Percentiles rank a stretch among this genome's conserved stretches.
Evolutionary conservation across 2,113 vertebrate species (phyloP).

Genomic region (Penelope pileata): DNA sequence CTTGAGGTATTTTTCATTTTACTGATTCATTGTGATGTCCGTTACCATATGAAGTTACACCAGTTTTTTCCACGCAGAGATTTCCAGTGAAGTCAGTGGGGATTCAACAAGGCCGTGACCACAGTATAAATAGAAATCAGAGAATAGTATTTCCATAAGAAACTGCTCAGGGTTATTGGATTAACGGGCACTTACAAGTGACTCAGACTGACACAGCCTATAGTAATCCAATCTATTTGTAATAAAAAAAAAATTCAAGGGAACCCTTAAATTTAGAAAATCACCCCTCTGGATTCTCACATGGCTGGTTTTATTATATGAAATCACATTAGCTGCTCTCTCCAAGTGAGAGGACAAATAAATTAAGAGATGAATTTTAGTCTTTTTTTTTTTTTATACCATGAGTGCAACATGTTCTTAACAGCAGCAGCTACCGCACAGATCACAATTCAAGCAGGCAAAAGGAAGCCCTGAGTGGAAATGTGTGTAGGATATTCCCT

Average conservation of each 20-base stretch:
- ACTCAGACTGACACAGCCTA: conserved; percentile 43
- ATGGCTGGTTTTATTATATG: background rate
- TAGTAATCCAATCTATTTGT: conserved; percentile 26
- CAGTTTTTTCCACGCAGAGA: background rate
- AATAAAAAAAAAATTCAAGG: conserved; percentile 21
- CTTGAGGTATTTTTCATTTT: conserved; percentile 11
- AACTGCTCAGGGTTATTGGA: conserved; percentile 54
- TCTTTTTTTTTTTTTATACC: background rate
- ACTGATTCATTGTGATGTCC: background rate
- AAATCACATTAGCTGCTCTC: conserved; percentile 17
- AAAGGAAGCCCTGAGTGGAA: background rate
- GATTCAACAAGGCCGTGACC: conserved; percentile 6
- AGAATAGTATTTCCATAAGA: conserved; percentile 45
- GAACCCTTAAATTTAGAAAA: conserved; percentile 40
- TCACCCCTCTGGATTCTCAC: background rate
- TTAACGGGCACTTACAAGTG: conserved; percentile 60
- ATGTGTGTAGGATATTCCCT: background rate
- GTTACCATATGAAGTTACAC: background rate
- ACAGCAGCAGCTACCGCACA: background rate
- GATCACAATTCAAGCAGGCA: background rate
- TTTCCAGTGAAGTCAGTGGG: conserved; percentile 22
- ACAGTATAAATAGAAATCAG: conserved; percentile 47
- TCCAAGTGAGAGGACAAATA: background rate
- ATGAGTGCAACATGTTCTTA: background rate
- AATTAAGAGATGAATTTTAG: background rate